Percentiles rank a stretch among this genome's conserved stretches.
phyloP scores from a whole-genome alignment of 2,888 invertebrate genomes.

The Nephrotoma appendiculata region DNA sequence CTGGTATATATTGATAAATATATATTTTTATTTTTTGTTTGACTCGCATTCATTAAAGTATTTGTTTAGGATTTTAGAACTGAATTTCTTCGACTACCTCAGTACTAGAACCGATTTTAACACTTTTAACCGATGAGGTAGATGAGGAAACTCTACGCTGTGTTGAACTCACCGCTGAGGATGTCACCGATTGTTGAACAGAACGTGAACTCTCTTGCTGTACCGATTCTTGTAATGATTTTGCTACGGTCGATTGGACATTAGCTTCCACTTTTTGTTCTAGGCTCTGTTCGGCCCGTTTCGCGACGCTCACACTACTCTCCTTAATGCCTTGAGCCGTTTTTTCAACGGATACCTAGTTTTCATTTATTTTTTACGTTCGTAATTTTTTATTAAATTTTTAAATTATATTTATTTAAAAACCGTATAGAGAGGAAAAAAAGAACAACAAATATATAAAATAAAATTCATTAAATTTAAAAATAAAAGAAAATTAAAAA shows the following conservation, averaged over 20 bases:
- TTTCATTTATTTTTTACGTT: not conserved
- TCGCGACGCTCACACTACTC: constrained; percentile 7
- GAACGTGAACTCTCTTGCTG: constrained; percentile 11
- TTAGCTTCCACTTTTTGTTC: constrained; percentile 14
- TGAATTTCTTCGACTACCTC: constrained; percentile 14
- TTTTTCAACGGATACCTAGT: constrained; percentile 16
- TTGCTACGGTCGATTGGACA: constrained; percentile 7
- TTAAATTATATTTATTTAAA: not conserved
- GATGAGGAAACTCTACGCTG: constrained; percentile 12
- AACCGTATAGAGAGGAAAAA: not conserved
- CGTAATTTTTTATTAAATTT: constrained; percentile 1
- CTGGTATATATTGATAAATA: not conserved
- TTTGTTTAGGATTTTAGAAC: constrained; percentile 9
- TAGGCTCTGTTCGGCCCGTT: constrained; percentile 11
- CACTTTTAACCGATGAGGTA: constrained; percentile 11
- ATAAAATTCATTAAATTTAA: not conserved
- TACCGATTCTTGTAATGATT: constrained; percentile 6
- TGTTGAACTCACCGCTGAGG: constrained; percentile 14
- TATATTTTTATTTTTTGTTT: not conserved
- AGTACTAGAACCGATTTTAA: constrained; percentile 11
- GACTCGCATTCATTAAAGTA: not conserved
- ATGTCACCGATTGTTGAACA: constrained; percentile 13
- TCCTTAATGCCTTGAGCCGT: constrained; percentile 9
- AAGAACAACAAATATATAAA: not conserved
- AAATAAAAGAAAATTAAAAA: not conserved